A percentile compares a stretch with the other conserved stretches of the same genome.
Conservation (phyloP, 2,113 vertebrate genomes). For the Terrapene triunguis region DNA sequence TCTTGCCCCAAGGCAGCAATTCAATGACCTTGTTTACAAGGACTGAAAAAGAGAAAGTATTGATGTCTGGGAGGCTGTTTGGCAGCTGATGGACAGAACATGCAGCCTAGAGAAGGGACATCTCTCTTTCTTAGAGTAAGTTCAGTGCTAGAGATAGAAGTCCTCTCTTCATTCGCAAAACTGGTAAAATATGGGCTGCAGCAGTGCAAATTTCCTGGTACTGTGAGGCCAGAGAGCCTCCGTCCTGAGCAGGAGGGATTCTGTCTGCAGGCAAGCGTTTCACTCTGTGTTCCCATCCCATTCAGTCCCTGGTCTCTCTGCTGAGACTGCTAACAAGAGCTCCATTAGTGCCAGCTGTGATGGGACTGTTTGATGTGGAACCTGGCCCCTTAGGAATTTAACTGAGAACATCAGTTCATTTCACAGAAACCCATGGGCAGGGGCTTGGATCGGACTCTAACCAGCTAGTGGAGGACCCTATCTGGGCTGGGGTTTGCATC, state of each 20-base stretch:
- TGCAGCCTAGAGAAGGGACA: not conserved
- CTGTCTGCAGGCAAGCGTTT: not conserved
- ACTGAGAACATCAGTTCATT: not conserved
- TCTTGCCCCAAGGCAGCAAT: not conserved
- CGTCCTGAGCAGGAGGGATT: rapidly evolving
- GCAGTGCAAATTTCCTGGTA: not conserved
- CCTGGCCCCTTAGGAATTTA: not conserved
- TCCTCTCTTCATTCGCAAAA: not conserved
- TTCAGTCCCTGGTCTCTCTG: not conserved
- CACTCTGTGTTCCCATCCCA: not conserved
- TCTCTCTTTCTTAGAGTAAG: not conserved
- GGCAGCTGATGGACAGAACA: not conserved
- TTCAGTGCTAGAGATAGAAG: not conserved
- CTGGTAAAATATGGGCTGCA: not conserved
- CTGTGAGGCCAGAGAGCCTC: not conserved
- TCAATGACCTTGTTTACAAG: not conserved
- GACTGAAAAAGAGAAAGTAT: not conserved
- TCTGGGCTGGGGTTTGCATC: not conserved
- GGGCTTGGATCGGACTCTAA: not conserved
- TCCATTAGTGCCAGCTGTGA: not conserved
- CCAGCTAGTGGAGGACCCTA: not conserved
- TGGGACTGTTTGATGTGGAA: not conserved
- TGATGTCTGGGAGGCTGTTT: not conserved
- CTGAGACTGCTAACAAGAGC: not conserved
- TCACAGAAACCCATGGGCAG: not conserved